Evolutionary conservation across 2,797 vertebrate genomes (phyloP), one percentile per base, ranked within the genome.

Genomic region (Rhodeus uyekii): DNA sequence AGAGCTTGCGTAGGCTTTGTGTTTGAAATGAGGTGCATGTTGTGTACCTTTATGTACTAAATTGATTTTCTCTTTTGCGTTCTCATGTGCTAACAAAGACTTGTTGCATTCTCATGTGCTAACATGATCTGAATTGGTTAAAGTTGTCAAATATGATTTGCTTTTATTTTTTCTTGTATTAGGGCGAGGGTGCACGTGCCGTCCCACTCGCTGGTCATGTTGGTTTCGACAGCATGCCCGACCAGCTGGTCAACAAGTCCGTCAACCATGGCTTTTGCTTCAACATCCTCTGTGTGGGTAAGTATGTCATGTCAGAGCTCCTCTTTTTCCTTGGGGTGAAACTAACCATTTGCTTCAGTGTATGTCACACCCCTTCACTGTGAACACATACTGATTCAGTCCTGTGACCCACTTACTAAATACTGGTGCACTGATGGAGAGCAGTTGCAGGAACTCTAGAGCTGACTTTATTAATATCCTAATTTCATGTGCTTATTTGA

Each of bases 201-300:
- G 94, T 98, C 64, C 97, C 97, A 1, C 95, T 99, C 86, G 94
- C 97, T 0, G 98, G 98, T 90, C 98, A 99, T 73, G 98, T 99
- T 68, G 98, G 98, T 90, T 99, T 99, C 91, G 98, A 99, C 93
- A 99, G 98, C 93, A 96, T 99, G 97, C 98, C 98, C 63, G 98
- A 99, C 95, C 98, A 99, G 93, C 95, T 99, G 96, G 98, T 99
- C 93, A 99, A 98, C 95, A 99, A 99, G 93, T 99, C 98, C 39
- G 96, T 99, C 89, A 96, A 95, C 93, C 97, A 98, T 76, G 98
- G 98, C 72, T 99, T 99, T 94, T 98, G 96, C 94, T 99, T 99
- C 90, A 99, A 99, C 95, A 99, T 99, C 94, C 95, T 99, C 89
- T 99, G 98, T 85, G 96, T 99, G 93, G 98, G 98, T 99, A 93